Evolutionary conservation across 92 coral and sea anemone species (phyloP).

Genomic region (Phymanthus crucifer): DNA sequence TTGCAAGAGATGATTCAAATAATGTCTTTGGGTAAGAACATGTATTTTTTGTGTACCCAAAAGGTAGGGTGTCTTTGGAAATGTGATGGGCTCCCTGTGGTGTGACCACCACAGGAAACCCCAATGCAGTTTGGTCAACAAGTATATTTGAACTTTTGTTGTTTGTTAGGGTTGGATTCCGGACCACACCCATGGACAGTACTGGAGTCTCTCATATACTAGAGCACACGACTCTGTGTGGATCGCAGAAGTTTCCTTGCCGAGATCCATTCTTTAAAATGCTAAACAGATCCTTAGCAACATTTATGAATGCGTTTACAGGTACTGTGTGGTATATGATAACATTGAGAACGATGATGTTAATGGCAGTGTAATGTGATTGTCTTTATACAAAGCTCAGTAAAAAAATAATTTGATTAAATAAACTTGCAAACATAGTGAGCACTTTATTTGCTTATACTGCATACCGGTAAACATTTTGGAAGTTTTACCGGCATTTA

Average conservation of each 20-base stretch:
- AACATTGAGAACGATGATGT: too few relatives aligned
- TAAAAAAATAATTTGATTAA: too few relatives aligned
- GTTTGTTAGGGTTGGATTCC: constrained; percentile 83
- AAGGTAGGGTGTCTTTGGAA: too few relatives aligned
- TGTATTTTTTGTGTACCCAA: too few relatives aligned
- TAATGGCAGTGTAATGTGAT: too few relatives aligned
- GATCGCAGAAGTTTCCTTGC: constrained; percentile 86
- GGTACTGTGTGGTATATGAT: too few relatives aligned
- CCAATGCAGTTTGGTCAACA: neutral
- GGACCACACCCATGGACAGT: constrained; percentile 98
- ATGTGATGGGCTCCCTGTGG: neutral
- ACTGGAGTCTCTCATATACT: constrained; percentile 94
- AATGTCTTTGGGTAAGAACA: constrained; percentile 87
- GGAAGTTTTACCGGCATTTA: neutral
- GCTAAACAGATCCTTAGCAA: constrained; percentile 97
- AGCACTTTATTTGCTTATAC: too few relatives aligned
- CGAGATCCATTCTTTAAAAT: constrained; percentile 98
- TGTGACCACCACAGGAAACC: neutral
- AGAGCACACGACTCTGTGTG: constrained; percentile 95
- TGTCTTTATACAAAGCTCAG: too few relatives aligned
- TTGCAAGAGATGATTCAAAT: constrained; percentile 93
- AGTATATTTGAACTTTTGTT: neutral
- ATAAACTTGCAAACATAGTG: too few relatives aligned
- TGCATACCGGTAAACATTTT: neutral
- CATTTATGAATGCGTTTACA: constrained; percentile 98